Conservation (phyloP, 2,797 vertebrate genomes). For the Helarctos malayanus region DNA sequence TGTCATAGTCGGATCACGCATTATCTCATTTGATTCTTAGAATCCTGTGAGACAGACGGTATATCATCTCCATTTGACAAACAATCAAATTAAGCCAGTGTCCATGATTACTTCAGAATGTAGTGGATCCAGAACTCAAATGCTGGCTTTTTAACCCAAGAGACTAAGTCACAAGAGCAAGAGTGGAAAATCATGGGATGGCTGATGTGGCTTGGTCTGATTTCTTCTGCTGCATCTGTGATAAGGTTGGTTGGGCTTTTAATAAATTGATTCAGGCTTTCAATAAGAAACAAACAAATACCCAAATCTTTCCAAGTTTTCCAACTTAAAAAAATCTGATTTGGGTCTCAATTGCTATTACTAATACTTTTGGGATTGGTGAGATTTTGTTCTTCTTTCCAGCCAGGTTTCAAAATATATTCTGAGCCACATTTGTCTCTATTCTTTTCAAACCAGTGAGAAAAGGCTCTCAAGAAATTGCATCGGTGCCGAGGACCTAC, state of each 20-base stretch:
- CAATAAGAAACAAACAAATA: constrained; percentile 56
- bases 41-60: neutral
- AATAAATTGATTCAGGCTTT: neutral
- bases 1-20: neutral
- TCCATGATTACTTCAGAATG: neutral
- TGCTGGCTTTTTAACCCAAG: neutral
- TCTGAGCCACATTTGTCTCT: constrained; percentile 49
- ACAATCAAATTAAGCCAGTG: neutral
- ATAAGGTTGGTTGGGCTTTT: constrained; percentile 40
- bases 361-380: constrained; percentile 45
- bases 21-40: constrained; percentile 19
- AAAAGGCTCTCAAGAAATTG: constrained; percentile 69
- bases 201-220: neutral
- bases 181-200: neutral
- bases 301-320: neutral
- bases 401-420: constrained; percentile 70
- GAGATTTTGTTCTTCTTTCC: constrained; percentile 69
- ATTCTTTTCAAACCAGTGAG: constrained; percentile 61
- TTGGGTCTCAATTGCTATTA: neutral
- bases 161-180: neutral
- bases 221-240: neutral
- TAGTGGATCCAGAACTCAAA: neutral
- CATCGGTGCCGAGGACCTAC: constrained; percentile 68
- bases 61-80: neutral
- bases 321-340: constrained; percentile 41